Base-by-base conservation (phyloP, 2,113 vertebrate genomes). In the Tonatia bakeri region DNA sequence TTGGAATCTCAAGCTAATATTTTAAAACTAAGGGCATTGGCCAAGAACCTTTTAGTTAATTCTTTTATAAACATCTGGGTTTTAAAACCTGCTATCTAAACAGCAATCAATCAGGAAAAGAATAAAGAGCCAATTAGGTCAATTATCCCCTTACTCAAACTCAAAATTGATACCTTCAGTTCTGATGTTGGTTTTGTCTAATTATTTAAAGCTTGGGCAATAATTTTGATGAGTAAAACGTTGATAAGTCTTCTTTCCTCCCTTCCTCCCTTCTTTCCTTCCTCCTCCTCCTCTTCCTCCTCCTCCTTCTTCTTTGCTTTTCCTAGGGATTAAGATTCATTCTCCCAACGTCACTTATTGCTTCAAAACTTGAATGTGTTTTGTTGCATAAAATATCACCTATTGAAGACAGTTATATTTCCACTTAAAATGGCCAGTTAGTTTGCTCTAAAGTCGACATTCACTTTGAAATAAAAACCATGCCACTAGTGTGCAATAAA, bases 41-140 rank as follows among this genome's bases (percentile, higher is more conserved):
- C 54, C n/a, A 59, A 83, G 91, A 95, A 70, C 22, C 20, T 59
- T 86, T 95, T 59, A 28, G 12, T 14, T 84, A 28, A 73, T 47
- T 17, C 79, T 90, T 77, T 92, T 82, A n/a, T 73, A 88, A 69
- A 88, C 38, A 75, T 87, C 20, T 65, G 79, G 43, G 24, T 33
- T 95, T 86, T 76, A 65, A 76, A 54, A 70, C 11, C 52, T 87
- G 19, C n/a, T 93, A 33, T 90, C 61, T 92, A 92, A 96, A 94
- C 3, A 75, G 7, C 24, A 90, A 4, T 73, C 31, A 84, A 36
- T 43, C 24, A 59, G 79, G 52, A 70, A 87, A 72, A 85, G 20
- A 92, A 90, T 70, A 47, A 69, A 89, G 94, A 75, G 9, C 5
- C 45, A 81, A 1, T 83, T 4, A 81, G 4, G 26, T 40, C 16